Percentiles rank a stretch among this genome's conserved stretches.
phyloP scores from a whole-genome alignment of 2,113 vertebrate genomes.

The Junco hyemalis region DNA sequence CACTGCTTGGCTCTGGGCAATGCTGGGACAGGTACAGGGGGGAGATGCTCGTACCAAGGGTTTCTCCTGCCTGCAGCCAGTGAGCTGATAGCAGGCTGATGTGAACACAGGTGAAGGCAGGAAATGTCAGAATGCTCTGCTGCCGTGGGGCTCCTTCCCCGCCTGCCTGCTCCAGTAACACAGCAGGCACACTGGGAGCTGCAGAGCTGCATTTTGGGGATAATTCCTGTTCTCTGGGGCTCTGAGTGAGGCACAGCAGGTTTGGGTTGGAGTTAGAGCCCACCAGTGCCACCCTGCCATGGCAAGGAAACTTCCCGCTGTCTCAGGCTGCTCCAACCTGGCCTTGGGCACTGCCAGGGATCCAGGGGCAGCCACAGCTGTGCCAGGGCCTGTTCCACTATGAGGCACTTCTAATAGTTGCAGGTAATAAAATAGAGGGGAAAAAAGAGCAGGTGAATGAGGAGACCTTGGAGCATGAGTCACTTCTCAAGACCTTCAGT shows the following conservation, averaged over 20 bases:
- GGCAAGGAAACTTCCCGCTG: neutral
- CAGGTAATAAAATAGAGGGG: neutral
- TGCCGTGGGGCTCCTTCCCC: neutral
- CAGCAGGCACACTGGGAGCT: fast-evolving
- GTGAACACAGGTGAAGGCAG: neutral
- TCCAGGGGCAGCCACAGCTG: neutral
- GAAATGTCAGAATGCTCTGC: neutral
- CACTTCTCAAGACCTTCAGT: neutral
- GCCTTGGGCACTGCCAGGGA: neutral
- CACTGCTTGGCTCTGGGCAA: neutral
- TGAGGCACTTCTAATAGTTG: neutral
- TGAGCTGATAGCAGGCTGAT: neutral
- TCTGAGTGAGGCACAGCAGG: neutral
- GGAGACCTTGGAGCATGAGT: neutral
- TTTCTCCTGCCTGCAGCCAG: neutral
- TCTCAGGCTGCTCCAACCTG: neutral
- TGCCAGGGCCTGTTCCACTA: neutral
- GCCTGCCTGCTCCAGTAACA: fast-evolving
- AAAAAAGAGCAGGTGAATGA: neutral
- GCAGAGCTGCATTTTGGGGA: neutral
- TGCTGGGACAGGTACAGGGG: neutral
- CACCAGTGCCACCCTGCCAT: neutral
- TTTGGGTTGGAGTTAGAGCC: neutral
- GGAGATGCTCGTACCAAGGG: no score
- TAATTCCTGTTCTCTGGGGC: fast-evolving